Evolutionary conservation across 2,113 vertebrate genomes (phyloP), one percentile per base, ranked within the genome.

Genomic region (Cacatua alba): DNA sequence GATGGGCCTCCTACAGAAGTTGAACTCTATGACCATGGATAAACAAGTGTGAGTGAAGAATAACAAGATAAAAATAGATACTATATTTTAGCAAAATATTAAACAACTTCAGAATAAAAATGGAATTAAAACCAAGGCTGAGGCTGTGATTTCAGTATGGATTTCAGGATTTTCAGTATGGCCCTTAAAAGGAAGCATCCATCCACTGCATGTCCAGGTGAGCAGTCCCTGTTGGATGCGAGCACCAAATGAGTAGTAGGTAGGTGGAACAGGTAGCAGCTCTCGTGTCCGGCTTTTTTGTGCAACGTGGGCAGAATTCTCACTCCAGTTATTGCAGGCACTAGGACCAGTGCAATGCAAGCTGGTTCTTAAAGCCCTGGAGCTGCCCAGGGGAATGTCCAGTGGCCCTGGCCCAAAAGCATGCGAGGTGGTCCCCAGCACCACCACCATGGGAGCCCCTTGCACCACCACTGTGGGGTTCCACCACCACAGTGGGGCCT

Each of bases 61-160:
- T n/a, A n/a, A n/a, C n/a, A n/a, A n/a, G n/a, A n/a, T n/a, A n/a
- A n/a, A n/a, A n/a, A n/a, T n/a, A n/a, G n/a, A n/a, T n/a, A n/a
- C n/a, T n/a, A n/a, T n/a, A n/a, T n/a, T n/a, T n/a, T n/a, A n/a
- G n/a, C n/a, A n/a, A n/a, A n/a, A 84, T 92, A 94, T 83, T 97
- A 97, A 97, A 90, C 91, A 97, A 90, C 91, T 92, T 96, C 94
- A 89, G 96, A 96, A 95, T 97, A 98, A 97, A 95, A 95, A 44
- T 67, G 18, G 43, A 92, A 68, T 48, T 79, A 64, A 95, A 95
- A 59, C 41, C 2, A 1, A 70, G 64, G 11, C 71, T 82, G 62
- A 84, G 80, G 5, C 53, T 88, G 33, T 94, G 75, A 59, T 84
- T 86, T 84, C 57, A 35, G 33, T 24, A 16, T 59, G 57, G 21